Evolutionary conservation across 2,888 invertebrate species (phyloP), one percentile per base, ranked within the genome.

Genomic region (Lydus trimaculatus): DNA sequence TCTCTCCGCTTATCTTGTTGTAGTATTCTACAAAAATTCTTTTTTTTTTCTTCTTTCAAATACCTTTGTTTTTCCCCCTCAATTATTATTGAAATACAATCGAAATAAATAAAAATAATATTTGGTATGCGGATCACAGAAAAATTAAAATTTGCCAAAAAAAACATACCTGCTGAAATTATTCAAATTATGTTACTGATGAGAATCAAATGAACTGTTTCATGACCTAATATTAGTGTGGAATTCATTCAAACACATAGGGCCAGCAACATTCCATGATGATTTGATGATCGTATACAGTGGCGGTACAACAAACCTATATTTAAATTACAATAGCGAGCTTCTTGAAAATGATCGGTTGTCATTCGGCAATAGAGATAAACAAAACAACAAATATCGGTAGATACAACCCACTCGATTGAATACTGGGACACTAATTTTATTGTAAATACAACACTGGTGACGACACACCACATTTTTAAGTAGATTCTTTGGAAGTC

Each of bases 171-270:
- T 43, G 43, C 43, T 6, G 61, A 75, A 78, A 80, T 79, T 81
- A 82, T 82, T 82, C 79, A 82, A 81, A 82, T 82, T 75, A 78
- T 76, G 70, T 68, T 77, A 64, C 64, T 76, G 81, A 82, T 82
- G 82, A 81, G 81, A 82, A 81, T 78, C 78, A 81, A 82, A 82
- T 81, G 80, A 81, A 81, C 79, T 77, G 79, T 77, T 78, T 75
- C 78, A 72, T 74, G 75, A 76, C 77, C 78, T 74, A 75, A 76
- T 70, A 82, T 82, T 82, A 82, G 71, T 63, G 61, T 73, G 78
- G 81, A 82, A 82, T 82, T 43, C n/a, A 79, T 78, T 76, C 78
- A 77, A 79, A 80, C 77, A 72, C 76, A 77, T 75, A 17, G 17
- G 43, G 43, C n/a, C n/a, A 4, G 43, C 43, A 17, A 43, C 43